These are phyloP conservation scores for Drosophila repletoides DNA, from an alignment of 1,140 invertebrate genomes.

Conservation along the genomic window DNA sequence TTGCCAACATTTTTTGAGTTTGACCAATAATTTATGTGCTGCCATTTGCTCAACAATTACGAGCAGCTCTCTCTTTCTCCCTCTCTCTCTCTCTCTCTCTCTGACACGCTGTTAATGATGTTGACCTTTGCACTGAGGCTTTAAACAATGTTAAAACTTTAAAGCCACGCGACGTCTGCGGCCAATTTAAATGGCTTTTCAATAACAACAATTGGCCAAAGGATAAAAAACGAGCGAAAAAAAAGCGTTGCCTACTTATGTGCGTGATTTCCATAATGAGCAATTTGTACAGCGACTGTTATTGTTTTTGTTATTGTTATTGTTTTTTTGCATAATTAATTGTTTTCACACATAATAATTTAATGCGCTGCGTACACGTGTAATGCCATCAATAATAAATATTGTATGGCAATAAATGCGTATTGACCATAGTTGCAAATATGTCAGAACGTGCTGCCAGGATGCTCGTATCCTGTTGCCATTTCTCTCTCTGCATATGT, in stretches of 20 bases:
- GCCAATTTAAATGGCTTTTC: conserved; percentile 71
- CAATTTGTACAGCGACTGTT: conserved; percentile 36
- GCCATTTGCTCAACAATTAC: conserved; percentile 73
- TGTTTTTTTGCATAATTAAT: conserved; percentile 77
- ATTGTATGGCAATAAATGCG: conserved; percentile 36
- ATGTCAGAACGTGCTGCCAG: conserved; percentile 25
- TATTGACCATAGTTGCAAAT: conserved; percentile 59
- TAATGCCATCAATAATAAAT: conserved; percentile 71
- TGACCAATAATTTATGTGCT: conserved; percentile 80
- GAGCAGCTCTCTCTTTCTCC: background rate
- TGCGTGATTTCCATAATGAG: conserved; percentile 71
- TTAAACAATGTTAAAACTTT: conserved; percentile 12
- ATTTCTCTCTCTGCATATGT: conserved; percentile 60
- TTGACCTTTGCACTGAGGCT: conserved; percentile 48
- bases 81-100: background rate
- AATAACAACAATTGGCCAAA: conserved; percentile 39
- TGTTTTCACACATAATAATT: conserved; percentile 82
- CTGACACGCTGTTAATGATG: conserved; percentile 63
- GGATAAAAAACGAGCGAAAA: background rate
- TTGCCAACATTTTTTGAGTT: conserved; percentile 38
- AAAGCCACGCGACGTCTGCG: conserved; percentile 34
- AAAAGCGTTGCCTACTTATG: conserved; percentile 65
- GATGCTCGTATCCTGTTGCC: conserved; percentile 39
- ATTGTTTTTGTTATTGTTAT: conserved; percentile 29
- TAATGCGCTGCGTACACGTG: conserved; percentile 71